Evolutionary conservation across 2,888 invertebrate genomes (phyloP), one percentile per base, ranked within the genome.

Genomic region (Ophion slaviceki): DNA sequence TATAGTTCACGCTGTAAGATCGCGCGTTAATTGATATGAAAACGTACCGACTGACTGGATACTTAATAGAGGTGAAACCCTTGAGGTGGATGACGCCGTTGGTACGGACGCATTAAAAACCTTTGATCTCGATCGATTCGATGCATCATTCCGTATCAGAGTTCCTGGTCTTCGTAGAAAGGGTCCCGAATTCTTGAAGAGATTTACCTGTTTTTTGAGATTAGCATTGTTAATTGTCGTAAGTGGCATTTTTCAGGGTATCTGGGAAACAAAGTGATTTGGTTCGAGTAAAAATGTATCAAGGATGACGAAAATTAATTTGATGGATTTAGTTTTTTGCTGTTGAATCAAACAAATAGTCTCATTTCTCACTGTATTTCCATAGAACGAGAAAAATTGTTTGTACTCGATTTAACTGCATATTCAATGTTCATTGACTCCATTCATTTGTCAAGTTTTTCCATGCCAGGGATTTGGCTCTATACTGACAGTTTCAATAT

Each of bases 121-220:
- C 3, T 80, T 71, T 8, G 81, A 62, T 10, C 79, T 66, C 14
- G 74, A 28, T 68, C 85, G 79, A 68, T 64, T 85, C 14, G 64
- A 36, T 84, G 90, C 86, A 80, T 80, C 75, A 70, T 59, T 88
- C 86, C 87, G 89, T 78, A 86, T 82, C 67, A 87, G 66, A 17
- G 87, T 87, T 86, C 89, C 90, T 75, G 91, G 90, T 77, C 87
- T 90, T 74, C 87, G 87, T 78, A 86, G 45, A 68, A 82, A 81
- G 53, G 32, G 53, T 32, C 82, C 84, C 61, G 89, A 80, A 74
- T 67, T 87, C 86, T 89, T 92, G 86, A 88, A 88, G 80, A 89
- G 80, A 85, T 90, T 92, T 80, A 91, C 92, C 93, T 93, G 90
- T 90, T 90, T 81, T 81, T 82, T 62, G 81, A 72, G 67, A 77